Conservation (phyloP, 2,888 invertebrate genomes). For the Netelia fuscicornis region DNA sequence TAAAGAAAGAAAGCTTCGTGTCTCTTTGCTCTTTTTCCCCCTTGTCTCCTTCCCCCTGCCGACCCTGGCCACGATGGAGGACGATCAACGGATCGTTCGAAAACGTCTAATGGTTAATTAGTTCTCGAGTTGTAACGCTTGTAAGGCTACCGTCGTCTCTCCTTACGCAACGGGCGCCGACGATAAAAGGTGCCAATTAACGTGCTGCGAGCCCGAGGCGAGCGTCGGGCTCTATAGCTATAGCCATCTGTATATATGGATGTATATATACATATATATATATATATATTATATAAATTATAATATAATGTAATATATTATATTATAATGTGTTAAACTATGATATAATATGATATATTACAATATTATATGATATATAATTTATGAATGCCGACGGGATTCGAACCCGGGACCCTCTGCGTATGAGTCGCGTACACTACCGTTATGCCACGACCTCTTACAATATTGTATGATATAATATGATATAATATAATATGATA, state of each 20-base stretch:
- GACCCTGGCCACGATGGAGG: slow-evolving; percentile 7
- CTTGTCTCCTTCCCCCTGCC: no score
- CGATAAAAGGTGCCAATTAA: slow-evolving; percentile 66
- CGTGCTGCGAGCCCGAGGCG: slow-evolving; percentile 38
- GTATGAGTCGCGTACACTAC: no score
- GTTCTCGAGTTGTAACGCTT: slow-evolving; percentile 66
- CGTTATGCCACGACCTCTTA: no score
- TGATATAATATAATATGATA: no score
- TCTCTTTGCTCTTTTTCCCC: slow-evolving; percentile 2
- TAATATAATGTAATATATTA: no score
- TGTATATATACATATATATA: neutral
- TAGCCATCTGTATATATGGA: neutral
- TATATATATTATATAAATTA: neutral
- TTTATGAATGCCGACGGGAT: no score
- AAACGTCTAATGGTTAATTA: slow-evolving; percentile 72
- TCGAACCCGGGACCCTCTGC: no score
- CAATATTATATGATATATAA: no score
- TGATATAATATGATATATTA: no score
- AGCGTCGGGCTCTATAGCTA: slow-evolving; percentile 31
- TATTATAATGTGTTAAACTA: no score
- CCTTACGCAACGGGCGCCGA: slow-evolving; percentile 66
- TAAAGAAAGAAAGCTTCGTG: slow-evolving; percentile 42
- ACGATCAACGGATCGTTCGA: slow-evolving; percentile 63
- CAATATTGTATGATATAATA: no score
- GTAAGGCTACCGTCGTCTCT: slow-evolving; percentile 72